Evolutionary conservation across 2,113 vertebrate genomes (phyloP), one percentile per base, ranked within the genome.

Genomic region (Ornithorhynchus anatinus): DNA sequence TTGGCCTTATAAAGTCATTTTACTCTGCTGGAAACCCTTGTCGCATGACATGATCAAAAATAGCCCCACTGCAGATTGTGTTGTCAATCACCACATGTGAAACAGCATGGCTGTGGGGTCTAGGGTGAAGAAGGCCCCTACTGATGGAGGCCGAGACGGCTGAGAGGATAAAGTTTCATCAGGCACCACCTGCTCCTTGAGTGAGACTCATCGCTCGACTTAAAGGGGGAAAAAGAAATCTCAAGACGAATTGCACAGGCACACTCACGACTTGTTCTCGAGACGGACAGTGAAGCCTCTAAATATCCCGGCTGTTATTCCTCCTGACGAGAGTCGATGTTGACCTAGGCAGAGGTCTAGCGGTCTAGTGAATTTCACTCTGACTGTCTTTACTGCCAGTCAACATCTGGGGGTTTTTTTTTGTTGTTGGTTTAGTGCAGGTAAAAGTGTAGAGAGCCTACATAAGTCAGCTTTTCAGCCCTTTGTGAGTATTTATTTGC

Each of bases 41-140:
- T 87, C 93, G 90, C 86, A 94, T 95, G 95, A 95, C 94, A 95
- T 92, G 89, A 94, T 94, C 94, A 95, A 95, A 98, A 97, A 98
- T 97, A 98, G 95, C 93, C 86, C 86, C 33, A 71, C 70, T 81
- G 91, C 96, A 99, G 95, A 94, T 93, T 93, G 92, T 79, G 89
- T 90, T 95, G 96, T 97, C 97, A 95, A 60, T 99, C 96, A 96
- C 75, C 72, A 64, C 78, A 84, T 89, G 85, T 80, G 88, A 88
- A 89, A 92, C 81, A 88, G 91, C 86, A 84, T 25, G 73, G 84
- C 59, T 81, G 69, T 59, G 67, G 85, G 69, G 59, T 52, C 51
- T 70, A 45, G 80, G 80, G 65, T 84, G 84, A 80, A 52, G 77
- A 50, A 16, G 31, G 47, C 25, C 25, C 27, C 16, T 79, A 84